These are phyloP conservation scores for Calameuta idolon DNA, from an alignment of 2,888 invertebrate genomes.

Conservation along the genomic window DNA sequence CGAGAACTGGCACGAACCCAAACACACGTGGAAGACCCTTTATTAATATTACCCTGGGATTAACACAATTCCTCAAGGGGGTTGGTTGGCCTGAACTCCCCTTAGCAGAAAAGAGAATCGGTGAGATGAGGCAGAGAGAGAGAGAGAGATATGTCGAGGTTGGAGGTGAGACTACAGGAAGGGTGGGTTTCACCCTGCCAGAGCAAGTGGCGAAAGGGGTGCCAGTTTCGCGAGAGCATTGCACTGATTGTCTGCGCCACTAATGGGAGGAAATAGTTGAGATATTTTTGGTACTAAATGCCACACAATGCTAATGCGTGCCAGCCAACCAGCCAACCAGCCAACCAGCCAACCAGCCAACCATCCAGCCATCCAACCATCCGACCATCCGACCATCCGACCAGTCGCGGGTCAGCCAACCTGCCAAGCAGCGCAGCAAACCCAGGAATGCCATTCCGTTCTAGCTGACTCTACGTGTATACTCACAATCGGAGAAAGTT, in stretches of 20 bases:
- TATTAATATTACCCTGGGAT: conserved; percentile 22
- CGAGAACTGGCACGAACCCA: conserved; percentile 32
- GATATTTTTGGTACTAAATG: conserved; percentile 50
- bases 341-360: conserved; percentile 26
- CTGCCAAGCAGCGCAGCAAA: conserved; percentile 21
- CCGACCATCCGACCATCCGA: not conserved
- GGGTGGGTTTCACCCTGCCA: conserved; percentile 7
- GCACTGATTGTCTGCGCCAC: conserved; percentile 47
- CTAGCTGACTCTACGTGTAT: too few species aligned
- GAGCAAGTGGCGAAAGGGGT: conserved; percentile 2
- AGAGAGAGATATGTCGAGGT: not conserved
- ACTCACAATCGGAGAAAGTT: too few species aligned
- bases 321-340: conserved; percentile 29
- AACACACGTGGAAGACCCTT: conserved; percentile 26
- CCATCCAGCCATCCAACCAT: too few species aligned
- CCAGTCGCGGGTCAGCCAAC: conserved; percentile 20
- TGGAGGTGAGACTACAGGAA: conserved; percentile 3
- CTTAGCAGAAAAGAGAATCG: not conserved
- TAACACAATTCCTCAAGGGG: conserved; percentile 4
- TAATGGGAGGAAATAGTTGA: conserved; percentile 56
- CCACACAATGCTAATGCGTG: conserved; percentile 15
- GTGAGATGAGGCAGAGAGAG: conserved; percentile 11
- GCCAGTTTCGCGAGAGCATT: conserved; percentile 23
- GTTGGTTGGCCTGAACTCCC: too few species aligned
- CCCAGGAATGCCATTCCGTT: too few species aligned